Evolutionary conservation across 23 tunicate genomes (phyloP).

Genomic region (Phallusia fumigata): DNA sequence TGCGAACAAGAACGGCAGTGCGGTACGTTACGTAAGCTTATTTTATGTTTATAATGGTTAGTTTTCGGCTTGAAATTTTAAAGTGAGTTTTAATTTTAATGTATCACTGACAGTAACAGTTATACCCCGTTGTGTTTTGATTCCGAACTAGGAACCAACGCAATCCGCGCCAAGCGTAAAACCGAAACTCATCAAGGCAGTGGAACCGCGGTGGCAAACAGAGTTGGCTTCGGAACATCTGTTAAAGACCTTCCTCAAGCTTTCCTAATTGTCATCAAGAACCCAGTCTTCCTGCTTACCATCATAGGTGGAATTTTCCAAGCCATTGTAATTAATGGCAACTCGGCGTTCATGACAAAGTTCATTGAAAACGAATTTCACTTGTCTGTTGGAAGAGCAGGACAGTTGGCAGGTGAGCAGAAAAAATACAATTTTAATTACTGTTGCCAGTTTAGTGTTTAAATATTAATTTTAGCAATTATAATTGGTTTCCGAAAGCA

Average conservation of each 20-base stretch:
- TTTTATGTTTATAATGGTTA: too few species aligned
- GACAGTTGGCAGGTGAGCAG: slow-evolving; percentile 62
- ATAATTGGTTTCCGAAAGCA: too few species aligned
- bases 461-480: too few species aligned
- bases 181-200: slow-evolving; percentile 57
- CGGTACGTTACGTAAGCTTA: too few species aligned
- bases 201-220: slow-evolving; percentile 37
- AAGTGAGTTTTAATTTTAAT: too few species aligned
- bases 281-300: slow-evolving; percentile 51
- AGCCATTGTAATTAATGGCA: slow-evolving; percentile 55
- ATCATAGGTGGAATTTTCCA: slow-evolving; percentile 57
- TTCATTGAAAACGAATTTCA: slow-evolving; percentile 73
- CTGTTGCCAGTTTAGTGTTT: too few species aligned
- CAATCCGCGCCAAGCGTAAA: slow-evolving; percentile 23
- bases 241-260: slow-evolving; percentile 63
- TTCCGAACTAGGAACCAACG: slow-evolving; percentile 43
- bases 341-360: slow-evolving; percentile 91
- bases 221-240: slow-evolving; percentile 56
- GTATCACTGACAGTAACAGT: too few species aligned
- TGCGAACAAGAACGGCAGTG: too few species aligned
- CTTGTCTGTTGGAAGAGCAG: slow-evolving; percentile 69
- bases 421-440: too few species aligned
- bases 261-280: slow-evolving; percentile 31
- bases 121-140: too few species aligned
- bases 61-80: too few species aligned